These are phyloP conservation scores for Spilosoma lubricipeda DNA, from an alignment of 2,888 invertebrate species.

Conservation along the genomic window DNA sequence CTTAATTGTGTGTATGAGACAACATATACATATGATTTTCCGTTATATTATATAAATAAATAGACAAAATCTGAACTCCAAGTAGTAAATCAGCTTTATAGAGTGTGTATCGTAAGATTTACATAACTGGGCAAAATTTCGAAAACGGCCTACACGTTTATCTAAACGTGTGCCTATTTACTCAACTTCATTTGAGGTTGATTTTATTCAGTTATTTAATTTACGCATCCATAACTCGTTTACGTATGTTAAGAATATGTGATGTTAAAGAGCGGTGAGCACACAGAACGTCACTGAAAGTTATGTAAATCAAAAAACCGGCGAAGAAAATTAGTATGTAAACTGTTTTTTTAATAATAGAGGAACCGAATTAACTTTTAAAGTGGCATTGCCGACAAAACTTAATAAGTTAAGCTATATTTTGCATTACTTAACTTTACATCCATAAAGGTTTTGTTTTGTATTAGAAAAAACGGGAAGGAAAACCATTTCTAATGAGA, in stretches of 20 bases:
- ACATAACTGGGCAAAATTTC: neutral
- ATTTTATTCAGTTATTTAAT: constrained; percentile 2
- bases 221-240: neutral
- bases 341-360: neutral
- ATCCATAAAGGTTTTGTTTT: too few relatives aligned
- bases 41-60: neutral
- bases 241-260: neutral
- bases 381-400: too few relatives aligned
- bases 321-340: neutral
- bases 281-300: neutral
- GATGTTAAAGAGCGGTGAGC: neutral
- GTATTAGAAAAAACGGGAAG: too few relatives aligned
- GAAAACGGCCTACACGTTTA: neutral
- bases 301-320: neutral
- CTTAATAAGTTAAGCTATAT: too few relatives aligned
- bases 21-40: neutral
- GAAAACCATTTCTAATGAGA: too few relatives aligned
- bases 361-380: neutral
- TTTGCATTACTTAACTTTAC: too few relatives aligned
- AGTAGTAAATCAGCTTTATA: neutral
- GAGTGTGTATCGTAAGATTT: neutral
- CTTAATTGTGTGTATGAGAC: neutral
- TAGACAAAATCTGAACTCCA: neutral
- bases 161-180: neutral
- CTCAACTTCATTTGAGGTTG: constrained; percentile 2